Percentiles rank a stretch among this genome's conserved stretches.
Evolutionary conservation across 2,113 vertebrate genomes (phyloP).

Genomic region (Leiothrix lutea): DNA sequence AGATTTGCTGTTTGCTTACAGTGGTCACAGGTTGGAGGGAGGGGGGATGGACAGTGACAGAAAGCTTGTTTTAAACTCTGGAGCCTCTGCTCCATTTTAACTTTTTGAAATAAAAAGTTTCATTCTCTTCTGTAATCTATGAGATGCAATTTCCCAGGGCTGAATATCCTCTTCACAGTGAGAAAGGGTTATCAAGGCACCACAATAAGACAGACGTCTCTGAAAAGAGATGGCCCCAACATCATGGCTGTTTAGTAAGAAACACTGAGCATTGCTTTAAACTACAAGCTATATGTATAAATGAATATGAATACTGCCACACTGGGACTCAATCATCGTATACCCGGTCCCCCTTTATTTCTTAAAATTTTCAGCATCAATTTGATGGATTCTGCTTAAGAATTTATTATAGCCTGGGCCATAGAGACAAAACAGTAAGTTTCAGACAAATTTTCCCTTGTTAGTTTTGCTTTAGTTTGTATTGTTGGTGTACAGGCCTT

Average conservation of each 20-base stretch:
- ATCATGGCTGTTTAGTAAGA: not conserved
- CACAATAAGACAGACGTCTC: accelerated
- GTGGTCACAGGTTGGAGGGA: accelerated
- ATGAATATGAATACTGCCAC: not conserved
- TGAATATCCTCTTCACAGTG: not conserved
- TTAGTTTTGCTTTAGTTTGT: not conserved
- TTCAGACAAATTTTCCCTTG: not conserved
- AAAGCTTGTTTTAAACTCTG: not conserved
- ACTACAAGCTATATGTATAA: not conserved
- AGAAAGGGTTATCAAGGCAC: not conserved
- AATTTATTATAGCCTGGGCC: not conserved
- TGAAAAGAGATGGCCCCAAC: not conserved
- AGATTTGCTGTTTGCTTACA: not conserved
- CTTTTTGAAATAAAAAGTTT: not conserved
- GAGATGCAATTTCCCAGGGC: not conserved
- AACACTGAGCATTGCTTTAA: not conserved
- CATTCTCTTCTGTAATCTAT: not conserved
- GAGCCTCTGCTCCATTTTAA: not conserved
- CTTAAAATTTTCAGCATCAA: not conserved
- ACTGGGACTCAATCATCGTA: not conserved
- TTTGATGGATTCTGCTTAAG: not conserved
- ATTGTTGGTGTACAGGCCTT: not conserved
- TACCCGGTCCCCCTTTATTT: accelerated
- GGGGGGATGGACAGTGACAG: not conserved
- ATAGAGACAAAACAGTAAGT: not conserved